Conservation (phyloP, 53 echinoderm and acorn worm genomes). For the Crossaster papposus region DNA sequence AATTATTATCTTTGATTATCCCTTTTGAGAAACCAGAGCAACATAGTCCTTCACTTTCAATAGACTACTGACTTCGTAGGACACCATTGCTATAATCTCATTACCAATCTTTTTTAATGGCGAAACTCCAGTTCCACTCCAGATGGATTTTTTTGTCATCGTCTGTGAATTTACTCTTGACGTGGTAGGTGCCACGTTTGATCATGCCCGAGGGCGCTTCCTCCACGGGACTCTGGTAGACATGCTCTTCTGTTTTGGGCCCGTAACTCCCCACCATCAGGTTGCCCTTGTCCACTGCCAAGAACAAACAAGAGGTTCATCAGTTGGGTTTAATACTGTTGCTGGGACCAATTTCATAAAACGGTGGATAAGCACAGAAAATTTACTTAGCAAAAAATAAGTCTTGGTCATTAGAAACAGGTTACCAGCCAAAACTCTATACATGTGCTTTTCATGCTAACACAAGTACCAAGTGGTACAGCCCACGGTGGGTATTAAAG, state of each 20-base stretch:
- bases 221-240: constrained; percentile 43
- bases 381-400: too few species aligned
- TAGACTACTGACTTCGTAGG: neutral
- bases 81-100: neutral
- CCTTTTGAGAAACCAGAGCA: neutral
- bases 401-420: too few species aligned
- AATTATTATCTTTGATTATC: neutral
- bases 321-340: neutral
- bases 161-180: constrained; percentile 93
- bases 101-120: constrained; percentile 92
- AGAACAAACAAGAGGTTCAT: neutral
- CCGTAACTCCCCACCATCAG: constrained; percentile 98
- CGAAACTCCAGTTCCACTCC: constrained; percentile 92
- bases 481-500: too few species aligned
- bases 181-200: constrained; percentile 70
- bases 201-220: constrained; percentile 90
- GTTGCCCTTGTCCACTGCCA: constrained; percentile 70
- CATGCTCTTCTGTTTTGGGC: constrained; percentile 75
- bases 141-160: constrained; percentile 78
- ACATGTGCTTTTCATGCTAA: too few species aligned
- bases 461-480: too few species aligned
- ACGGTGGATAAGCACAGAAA: too few species aligned
- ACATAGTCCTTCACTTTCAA: neutral
- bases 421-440: too few species aligned
- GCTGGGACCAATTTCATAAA: neutral